Evolutionary conservation across 2,113 vertebrate genomes (phyloP).

Genomic region (Boleophthalmus pectinirostris): DNA sequence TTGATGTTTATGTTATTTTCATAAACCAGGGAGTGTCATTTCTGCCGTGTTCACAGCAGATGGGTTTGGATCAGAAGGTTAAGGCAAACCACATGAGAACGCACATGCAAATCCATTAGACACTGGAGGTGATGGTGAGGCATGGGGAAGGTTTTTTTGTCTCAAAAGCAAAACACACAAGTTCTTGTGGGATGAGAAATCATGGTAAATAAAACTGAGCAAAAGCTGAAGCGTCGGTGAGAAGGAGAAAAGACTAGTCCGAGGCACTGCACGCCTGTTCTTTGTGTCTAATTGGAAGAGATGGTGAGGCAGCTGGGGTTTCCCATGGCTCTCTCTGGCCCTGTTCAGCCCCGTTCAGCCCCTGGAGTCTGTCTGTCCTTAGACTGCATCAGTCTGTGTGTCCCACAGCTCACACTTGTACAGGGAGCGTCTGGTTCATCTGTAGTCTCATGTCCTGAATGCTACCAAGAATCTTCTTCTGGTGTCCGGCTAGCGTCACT

Average conservation of each 20-base stretch:
- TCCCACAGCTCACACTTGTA: constrained; percentile 89
- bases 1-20: constrained; percentile 21
- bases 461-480: constrained; percentile 99
- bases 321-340: constrained; percentile 77
- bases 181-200: constrained; percentile 62
- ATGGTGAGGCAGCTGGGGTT: constrained; percentile 80
- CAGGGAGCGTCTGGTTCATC: constrained; percentile 99
- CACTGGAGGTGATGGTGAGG: constrained; percentile 55
- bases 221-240: constrained; percentile 64
- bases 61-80: constrained; percentile 60
- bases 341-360: constrained; percentile 65
- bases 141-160: constrained; percentile 43
- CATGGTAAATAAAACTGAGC: constrained; percentile 66
- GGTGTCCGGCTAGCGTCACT: constrained; percentile 96
- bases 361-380: constrained; percentile 57
- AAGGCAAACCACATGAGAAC: constrained; percentile 65
- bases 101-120: constrained; percentile 72
- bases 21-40: constrained; percentile 30
- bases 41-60: constrained; percentile 31
- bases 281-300: constrained; percentile 76
- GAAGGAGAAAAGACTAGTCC: constrained; percentile 71
- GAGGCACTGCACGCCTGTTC: constrained; percentile 84
- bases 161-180: constrained; percentile 66
- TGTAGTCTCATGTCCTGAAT: constrained; percentile 99
- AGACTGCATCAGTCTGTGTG: constrained; percentile 50